Conservation (phyloP, 1,140 invertebrate species). For the Drosophila triauraria region DNA sequence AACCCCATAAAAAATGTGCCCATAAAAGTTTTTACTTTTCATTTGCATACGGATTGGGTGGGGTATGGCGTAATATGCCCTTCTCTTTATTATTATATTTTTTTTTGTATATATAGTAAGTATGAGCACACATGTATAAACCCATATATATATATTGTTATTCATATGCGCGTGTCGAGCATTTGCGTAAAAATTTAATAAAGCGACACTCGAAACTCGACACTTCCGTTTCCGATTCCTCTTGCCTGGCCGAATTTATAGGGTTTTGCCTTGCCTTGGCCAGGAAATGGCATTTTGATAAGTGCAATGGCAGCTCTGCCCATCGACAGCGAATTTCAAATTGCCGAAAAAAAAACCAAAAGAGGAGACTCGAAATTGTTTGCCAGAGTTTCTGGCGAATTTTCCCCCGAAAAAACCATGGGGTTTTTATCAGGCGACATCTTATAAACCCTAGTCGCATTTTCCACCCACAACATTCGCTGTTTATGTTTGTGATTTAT, state of each 20-base stretch:
- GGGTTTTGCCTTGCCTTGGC: constrained; percentile 27
- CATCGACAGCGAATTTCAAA: constrained; percentile 75
- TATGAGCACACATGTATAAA: not conserved
- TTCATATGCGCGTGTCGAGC: constrained; percentile 76
- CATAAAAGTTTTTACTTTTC: constrained; percentile 78
- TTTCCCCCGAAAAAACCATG: constrained; percentile 26
- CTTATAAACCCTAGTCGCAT: constrained; percentile 4
- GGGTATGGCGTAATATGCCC: constrained; percentile 2
- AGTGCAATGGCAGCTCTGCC: constrained; percentile 61
- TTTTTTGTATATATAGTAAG: not conserved
- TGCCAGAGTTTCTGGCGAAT: not conserved
- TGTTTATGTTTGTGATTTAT: constrained; percentile 84
- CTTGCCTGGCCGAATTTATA: constrained; percentile 10
- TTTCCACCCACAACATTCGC: constrained; percentile 23
- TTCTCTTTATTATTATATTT: not conserved
- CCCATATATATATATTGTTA: constrained; percentile 55
- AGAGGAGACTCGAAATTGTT: not conserved
- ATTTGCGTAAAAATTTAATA: constrained; percentile 83
- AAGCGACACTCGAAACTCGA: constrained; percentile 69
- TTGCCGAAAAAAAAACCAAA: constrained; percentile 42
- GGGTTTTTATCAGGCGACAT: constrained; percentile 72
- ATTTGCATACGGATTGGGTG: constrained; percentile 68
- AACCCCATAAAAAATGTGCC: constrained; percentile 57
- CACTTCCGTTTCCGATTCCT: constrained; percentile 23
- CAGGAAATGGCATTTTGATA: constrained; percentile 77